Conservation (phyloP, 2,797 vertebrate genomes). For the Otolemur crassicaudatus region DNA sequence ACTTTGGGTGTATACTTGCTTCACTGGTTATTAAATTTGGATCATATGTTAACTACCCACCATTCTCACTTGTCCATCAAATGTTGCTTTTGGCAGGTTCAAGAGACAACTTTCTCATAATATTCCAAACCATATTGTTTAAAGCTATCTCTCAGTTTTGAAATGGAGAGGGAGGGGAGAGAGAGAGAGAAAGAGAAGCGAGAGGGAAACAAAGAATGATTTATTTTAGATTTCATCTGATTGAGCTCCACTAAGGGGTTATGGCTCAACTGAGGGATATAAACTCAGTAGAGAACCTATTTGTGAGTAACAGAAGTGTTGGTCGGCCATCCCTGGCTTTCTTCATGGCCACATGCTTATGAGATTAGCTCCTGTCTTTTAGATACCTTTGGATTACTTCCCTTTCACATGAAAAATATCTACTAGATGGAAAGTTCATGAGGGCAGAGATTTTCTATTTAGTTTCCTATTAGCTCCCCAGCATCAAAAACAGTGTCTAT, state of each 20-base stretch:
- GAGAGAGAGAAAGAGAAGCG: neutral
- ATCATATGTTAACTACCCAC: conserved; percentile 85
- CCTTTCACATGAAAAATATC: neutral
- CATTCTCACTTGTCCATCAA: conserved; percentile 83
- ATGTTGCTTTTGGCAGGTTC: conserved; percentile 77
- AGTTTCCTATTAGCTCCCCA: neutral
- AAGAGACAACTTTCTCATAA: conserved; percentile 60
- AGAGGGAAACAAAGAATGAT: neutral
- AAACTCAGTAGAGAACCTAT: neutral
- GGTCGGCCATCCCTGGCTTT: neutral
- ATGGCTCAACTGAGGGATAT: neutral
- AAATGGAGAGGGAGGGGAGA: neutral
- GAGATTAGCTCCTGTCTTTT: neutral
- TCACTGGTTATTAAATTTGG: conserved; percentile 87
- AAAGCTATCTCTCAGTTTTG: neutral
- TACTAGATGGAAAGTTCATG: neutral
- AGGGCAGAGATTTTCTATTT: neutral
- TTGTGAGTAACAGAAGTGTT: neutral
- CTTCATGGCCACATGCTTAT: neutral
- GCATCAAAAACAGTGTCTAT: neutral
- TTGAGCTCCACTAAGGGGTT: neutral
- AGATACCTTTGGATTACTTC: neutral
- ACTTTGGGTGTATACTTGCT: conserved; percentile 82
- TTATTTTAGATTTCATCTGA: conserved; percentile 18
- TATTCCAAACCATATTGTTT: neutral